Conservation (phyloP, 2,888 invertebrate species). For the Pachydiplax longipennis region DNA sequence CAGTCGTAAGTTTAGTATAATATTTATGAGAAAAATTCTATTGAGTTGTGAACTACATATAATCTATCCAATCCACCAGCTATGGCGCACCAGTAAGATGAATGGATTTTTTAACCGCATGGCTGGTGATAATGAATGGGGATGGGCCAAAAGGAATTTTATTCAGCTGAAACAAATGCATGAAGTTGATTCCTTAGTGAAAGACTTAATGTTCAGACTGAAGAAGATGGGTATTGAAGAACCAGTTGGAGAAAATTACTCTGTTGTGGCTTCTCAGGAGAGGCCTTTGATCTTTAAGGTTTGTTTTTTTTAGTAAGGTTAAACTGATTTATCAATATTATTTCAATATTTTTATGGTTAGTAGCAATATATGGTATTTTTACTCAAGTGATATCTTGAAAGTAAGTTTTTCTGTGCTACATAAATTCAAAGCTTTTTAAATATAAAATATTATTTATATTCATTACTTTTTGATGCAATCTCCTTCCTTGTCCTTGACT, state of each 20-base stretch:
- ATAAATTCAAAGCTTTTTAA: too few species aligned
- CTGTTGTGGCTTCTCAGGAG: constrained; percentile 56
- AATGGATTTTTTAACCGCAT: constrained; percentile 65
- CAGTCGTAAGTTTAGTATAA: too few species aligned
- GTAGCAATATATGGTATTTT: background rate
- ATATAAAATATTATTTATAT: too few species aligned
- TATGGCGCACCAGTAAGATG: constrained; percentile 71
- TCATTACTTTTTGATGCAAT: too few species aligned
- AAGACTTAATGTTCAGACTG: constrained; percentile 74
- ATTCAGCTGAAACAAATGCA: constrained; percentile 75
- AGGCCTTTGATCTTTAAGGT: constrained; percentile 73
- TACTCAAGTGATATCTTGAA: too few species aligned
- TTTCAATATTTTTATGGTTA: background rate
- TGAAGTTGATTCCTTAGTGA: constrained; percentile 75
- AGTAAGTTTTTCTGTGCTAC: too few species aligned
- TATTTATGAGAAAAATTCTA: too few species aligned
- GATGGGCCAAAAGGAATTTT: constrained; percentile 75
- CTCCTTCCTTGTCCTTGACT: too few species aligned
- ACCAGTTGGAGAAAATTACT: constrained; percentile 56
- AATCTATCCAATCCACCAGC: constrained; percentile 60
- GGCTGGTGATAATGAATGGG: constrained; percentile 60
- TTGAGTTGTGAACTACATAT: background rate
- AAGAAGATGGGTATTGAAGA: constrained; percentile 67
- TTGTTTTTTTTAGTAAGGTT: constrained; percentile 47
- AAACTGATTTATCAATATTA: background rate